These are phyloP conservation scores for Drosophila meridiana DNA, from an alignment of 2,888 invertebrate genomes.

Conservation along the genomic window DNA sequence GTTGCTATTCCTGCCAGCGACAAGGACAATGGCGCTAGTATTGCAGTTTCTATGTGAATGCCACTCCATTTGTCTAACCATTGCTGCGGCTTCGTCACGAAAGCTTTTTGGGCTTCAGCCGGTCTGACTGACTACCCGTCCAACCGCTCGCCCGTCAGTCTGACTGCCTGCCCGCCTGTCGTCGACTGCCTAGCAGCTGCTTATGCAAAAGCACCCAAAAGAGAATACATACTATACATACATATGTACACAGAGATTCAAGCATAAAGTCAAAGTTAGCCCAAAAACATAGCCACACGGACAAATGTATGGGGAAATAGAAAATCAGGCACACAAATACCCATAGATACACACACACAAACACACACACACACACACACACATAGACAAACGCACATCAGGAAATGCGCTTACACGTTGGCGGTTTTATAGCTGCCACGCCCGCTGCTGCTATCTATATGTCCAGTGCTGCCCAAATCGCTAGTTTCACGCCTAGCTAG, in stretches of 20 bases:
- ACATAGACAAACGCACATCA: constrained; percentile 2
- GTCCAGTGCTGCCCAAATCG: background rate
- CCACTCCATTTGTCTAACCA: constrained; percentile 58
- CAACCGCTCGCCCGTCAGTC: background rate
- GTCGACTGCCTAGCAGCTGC: constrained; percentile 19
- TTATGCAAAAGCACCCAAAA: constrained; percentile 43
- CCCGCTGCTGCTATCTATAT: background rate
- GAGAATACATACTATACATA: constrained; percentile 1
- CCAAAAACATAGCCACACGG: constrained; percentile 15
- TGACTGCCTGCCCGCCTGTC: constrained; percentile 1
- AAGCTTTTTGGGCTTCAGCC: constrained; percentile 27
- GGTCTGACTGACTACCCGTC: background rate
- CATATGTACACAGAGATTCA: constrained; percentile 14
- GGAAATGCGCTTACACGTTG: constrained; percentile 55
- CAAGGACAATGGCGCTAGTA: constrained; percentile 49
- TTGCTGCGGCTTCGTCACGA: constrained; percentile 62
- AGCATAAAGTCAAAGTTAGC: constrained; percentile 47
- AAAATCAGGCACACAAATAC: constrained; percentile 4
- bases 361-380: background rate
- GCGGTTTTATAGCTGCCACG: constrained; percentile 37
- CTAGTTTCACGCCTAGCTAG: background rate
- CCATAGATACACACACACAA: background rate
- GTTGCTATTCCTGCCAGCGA: constrained; percentile 32
- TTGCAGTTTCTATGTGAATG: constrained; percentile 14
- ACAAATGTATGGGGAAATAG: background rate